Base-by-base conservation (phyloP, 2,113 vertebrate species). In the Oncorhynchus kisutch region DNA sequence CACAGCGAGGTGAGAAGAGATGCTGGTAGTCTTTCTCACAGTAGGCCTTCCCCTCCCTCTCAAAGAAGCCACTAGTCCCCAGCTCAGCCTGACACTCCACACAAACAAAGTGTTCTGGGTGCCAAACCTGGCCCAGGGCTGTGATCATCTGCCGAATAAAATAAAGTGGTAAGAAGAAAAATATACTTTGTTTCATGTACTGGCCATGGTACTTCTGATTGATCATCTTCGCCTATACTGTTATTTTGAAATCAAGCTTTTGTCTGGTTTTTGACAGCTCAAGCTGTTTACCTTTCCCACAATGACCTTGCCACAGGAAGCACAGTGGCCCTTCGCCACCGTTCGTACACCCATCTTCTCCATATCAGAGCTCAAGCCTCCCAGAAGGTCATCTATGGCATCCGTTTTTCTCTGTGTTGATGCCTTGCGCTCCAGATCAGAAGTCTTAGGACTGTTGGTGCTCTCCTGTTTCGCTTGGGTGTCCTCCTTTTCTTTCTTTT, bases 71-170 rank as follows among this genome's bases (percentile, higher is more conserved):
- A 0, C 0, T 81, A 34, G 77, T 62, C 5, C 95, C 91, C 20
- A 99, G 86, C 86, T 96, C 96, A 39, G 24, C 78, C 14, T 92
- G 85, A 9, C 97, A 99, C 72, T 31, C 71, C 18, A 24, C 0
- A 0, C 96, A 99, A 71, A 94, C 80, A 80, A 98, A 99, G 88
- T 99, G 97, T 66, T 97, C 95, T 0, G 95, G 94, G 66, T 97
- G 96, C 96, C 97, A 98, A 0, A 91, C 90, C 70, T 92, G 82
- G 39, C 96, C 96, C 74, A 99, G 89, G 0, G 95, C 96, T 0
- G 95, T 95, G 81, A 97, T 89, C 73, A 96, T 91, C 97, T 99
- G 31, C 39, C 9, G 2, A 45, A 45, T 45, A 9, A 27, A 14
- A 14, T n/a, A 5, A 24, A 25, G 4, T 4, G 16, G 3, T 13